These are phyloP conservation scores for Ceratosolen fusciceps DNA, from an alignment of 1,140 invertebrate species.

Conservation along the genomic window DNA sequence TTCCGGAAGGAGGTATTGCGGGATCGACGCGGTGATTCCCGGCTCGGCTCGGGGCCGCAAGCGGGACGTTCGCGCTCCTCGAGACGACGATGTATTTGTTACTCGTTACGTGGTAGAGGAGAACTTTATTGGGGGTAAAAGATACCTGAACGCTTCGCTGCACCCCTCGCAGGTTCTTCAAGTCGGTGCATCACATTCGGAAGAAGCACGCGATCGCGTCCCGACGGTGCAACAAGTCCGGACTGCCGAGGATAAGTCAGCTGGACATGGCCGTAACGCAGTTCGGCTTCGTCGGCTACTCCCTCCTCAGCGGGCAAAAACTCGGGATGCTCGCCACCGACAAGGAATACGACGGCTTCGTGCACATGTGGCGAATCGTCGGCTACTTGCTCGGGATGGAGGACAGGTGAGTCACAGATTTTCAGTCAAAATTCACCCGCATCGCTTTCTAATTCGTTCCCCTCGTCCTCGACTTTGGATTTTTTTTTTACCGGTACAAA, in stretches of 20 bases:
- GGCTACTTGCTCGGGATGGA: slow-evolving; percentile 86
- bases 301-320: slow-evolving; percentile 76
- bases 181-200: slow-evolving; percentile 78
- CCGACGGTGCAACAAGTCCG: slow-evolving; percentile 66
- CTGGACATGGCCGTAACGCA: slow-evolving; percentile 88
- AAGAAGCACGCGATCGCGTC: slow-evolving; percentile 77
- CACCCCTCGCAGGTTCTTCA: slow-evolving; percentile 62
- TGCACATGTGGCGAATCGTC: slow-evolving; percentile 88
- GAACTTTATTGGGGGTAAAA: too few relatives aligned
- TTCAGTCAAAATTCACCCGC: too few relatives aligned
- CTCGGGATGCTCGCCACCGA: slow-evolving; percentile 75
- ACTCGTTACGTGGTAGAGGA: too few relatives aligned
- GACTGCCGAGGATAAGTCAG: slow-evolving; percentile 74
- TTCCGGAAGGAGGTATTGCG: too few relatives aligned
- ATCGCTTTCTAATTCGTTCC: too few relatives aligned
- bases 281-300: slow-evolving; percentile 88
- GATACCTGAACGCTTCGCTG: too few relatives aligned
- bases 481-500: too few relatives aligned
- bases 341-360: slow-evolving; percentile 80
- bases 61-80: too few relatives aligned
- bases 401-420: slow-evolving; percentile 79
- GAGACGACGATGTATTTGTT: too few relatives aligned
- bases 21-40: too few relatives aligned
- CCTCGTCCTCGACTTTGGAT: too few relatives aligned
- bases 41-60: too few relatives aligned